A percentile compares a stretch with the other conserved stretches of the same genome.
Conservation (phyloP, 1,140 invertebrate species). For the Danaus plexippus region DNA sequence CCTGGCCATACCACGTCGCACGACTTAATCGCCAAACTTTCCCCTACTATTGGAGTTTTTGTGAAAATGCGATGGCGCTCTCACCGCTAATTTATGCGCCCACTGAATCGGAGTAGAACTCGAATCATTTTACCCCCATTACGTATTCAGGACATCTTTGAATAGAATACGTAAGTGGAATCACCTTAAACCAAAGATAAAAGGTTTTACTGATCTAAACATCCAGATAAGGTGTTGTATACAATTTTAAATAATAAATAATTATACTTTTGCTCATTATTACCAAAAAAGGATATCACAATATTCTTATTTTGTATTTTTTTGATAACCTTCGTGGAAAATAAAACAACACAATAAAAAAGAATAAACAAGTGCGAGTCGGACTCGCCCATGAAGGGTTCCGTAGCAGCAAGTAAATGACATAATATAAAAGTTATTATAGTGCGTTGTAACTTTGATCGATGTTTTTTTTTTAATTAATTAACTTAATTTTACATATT, state of each 20-base stretch:
- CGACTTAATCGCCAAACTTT: slow-evolving; percentile 68
- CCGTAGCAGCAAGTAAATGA: too few species aligned
- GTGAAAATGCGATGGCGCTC: slow-evolving; percentile 52
- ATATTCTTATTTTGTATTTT: too few species aligned
- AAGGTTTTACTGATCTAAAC: not conserved
- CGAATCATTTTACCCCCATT: slow-evolving; percentile 47
- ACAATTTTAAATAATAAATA: slow-evolving; percentile 5
- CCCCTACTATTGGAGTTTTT: slow-evolving; percentile 66
- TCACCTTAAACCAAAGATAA: slow-evolving; percentile 5
- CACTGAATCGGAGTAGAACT: slow-evolving; percentile 50
- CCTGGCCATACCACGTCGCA: slow-evolving; percentile 59
- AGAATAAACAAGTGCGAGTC: too few species aligned
- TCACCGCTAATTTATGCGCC: slow-evolving; percentile 61
- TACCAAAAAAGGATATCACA: too few species aligned
- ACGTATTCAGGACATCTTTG: slow-evolving; percentile 62
- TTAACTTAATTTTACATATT: too few species aligned
- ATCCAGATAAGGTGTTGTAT: slow-evolving; percentile 8
- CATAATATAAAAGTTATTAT: too few species aligned
- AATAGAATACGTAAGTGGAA: slow-evolving; percentile 38
- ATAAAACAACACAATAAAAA: too few species aligned
- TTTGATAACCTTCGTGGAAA: too few species aligned
- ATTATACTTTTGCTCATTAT: too few species aligned
- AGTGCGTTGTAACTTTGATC: too few species aligned
- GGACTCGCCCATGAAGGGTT: too few species aligned
- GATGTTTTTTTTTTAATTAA: too few species aligned